Evolutionary conservation across 2,888 invertebrate species (phyloP), one percentile per base, ranked within the genome.

Genomic region (Eupithecia dodoneata): DNA sequence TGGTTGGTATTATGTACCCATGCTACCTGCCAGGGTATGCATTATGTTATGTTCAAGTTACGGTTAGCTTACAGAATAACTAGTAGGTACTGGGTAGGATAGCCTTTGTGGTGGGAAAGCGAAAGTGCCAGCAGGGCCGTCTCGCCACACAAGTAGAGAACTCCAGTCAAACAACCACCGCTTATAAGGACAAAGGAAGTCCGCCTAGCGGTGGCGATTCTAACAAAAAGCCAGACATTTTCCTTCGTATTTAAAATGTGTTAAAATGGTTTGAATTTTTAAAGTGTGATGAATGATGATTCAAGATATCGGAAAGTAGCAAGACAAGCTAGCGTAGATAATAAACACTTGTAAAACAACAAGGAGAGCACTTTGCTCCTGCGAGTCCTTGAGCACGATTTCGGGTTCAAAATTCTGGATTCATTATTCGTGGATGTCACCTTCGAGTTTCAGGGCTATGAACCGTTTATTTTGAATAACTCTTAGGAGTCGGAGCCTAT

Each of bases 51-150:
- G 81, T 78, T 80, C 70, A 79, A 80, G 81, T 66, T 66, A 66
- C 66, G 42, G 66, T 66, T 66, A 66, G 66, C 13, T 5, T 30
- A 18, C 18, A 59, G 59, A 59, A 59, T 59, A 59, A 59, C 59
- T 10, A 59, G 18, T 59, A 3, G 18, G 59, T 59, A 67, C 67
- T 44, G 45, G 44, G 67, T 9, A 59, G 45, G 44, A 6, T 70
- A 70, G 70, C 12, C 49, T 82, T 80, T 83, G 85, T 83, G 85
- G 85, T 86, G 86, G 79, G 89, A 92, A 91, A 93, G 92, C 87
- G 93, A 93, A 93, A 93, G 93, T 92, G 92, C 88, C 87, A 90
- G 82, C 83, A 82, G 84, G 77, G 76, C 76, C 80, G 81, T 81
- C 83, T 81, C 80, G 82, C 79, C 78, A 73, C 73, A 77, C 80